Percentiles rank a stretch among this genome's conserved stretches.
Conservation (phyloP, 2,113 vertebrate species). For the Anas platyrhynchos region DNA sequence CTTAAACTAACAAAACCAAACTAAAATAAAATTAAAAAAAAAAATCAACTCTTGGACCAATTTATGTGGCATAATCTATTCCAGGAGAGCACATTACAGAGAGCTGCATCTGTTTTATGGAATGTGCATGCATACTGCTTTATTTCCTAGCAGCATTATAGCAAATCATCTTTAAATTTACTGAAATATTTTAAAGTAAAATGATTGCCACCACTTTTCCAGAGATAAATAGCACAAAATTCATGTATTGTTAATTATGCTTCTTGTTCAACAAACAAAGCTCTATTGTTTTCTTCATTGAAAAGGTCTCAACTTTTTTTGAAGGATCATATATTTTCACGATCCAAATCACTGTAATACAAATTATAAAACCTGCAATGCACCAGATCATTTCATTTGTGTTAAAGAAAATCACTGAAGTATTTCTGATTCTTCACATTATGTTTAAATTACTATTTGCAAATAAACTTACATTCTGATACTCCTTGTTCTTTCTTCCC, state of each 20-base stretch:
- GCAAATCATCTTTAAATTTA: conserved; percentile 19
- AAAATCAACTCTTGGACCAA: not conserved
- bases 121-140: conserved; percentile 11
- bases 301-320: not conserved
- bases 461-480: not conserved
- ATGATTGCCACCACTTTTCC: not conserved
- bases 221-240: not conserved
- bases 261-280: conserved; percentile 14
- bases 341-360: not conserved
- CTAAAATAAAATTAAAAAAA: not conserved
- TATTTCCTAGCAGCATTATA: conserved; percentile 22
- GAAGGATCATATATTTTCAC: not conserved
- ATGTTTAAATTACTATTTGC: not conserved
- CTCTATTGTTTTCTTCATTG: not conserved
- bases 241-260: not conserved
- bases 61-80: conserved; percentile 4
- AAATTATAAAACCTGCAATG: not conserved
- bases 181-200: conserved; percentile 31
- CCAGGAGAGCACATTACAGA: not conserved
- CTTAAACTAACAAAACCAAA: not conserved
- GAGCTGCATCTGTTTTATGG: conserved; percentile 9
- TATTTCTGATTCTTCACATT: not conserved
- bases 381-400: not conserved
- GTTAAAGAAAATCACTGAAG: not conserved
- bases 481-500: not conserved